phyloP scores from a whole-genome alignment of 2,113 vertebrate genomes.

The Diadophis punctatus region DNA sequence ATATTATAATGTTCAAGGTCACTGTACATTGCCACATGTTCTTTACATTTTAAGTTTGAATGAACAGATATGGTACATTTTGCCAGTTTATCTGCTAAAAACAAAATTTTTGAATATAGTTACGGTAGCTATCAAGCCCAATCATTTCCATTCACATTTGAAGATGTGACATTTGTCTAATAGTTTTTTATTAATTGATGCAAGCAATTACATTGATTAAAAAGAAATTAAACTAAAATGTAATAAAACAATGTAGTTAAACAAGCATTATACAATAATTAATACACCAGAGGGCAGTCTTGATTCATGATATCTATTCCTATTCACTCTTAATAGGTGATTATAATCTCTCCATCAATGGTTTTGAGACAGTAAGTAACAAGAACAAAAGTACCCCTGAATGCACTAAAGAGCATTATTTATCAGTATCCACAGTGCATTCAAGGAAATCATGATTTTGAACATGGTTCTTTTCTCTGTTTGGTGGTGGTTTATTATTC shows the following conservation, averaged over 20 bases:
- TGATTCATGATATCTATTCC: neutral
- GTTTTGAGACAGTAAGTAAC: neutral
- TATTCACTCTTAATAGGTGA: neutral
- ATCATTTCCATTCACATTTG: no score
- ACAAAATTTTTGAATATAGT: neutral
- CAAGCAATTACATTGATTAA: neutral
- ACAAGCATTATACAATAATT: neutral
- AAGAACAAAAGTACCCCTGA: neutral
- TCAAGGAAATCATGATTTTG: neutral
- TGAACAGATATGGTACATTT: neutral
- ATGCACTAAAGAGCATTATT: neutral
- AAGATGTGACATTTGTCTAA: neutral
- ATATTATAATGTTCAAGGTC: neutral
- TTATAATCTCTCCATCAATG: neutral
- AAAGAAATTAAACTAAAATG: neutral
- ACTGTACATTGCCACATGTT: neutral
- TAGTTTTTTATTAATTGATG: neutral
- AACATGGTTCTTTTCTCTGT: neutral
- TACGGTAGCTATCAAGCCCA: neutral
- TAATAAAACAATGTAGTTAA: neutral
- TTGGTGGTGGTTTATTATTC: neutral
- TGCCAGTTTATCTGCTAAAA: neutral
- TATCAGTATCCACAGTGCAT: neutral
- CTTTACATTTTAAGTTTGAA: neutral
- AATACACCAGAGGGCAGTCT: constrained; percentile 10